These are phyloP conservation scores for Limnephilus marmoratus DNA, from an alignment of 2,888 invertebrate species.

Conservation along the genomic window DNA sequence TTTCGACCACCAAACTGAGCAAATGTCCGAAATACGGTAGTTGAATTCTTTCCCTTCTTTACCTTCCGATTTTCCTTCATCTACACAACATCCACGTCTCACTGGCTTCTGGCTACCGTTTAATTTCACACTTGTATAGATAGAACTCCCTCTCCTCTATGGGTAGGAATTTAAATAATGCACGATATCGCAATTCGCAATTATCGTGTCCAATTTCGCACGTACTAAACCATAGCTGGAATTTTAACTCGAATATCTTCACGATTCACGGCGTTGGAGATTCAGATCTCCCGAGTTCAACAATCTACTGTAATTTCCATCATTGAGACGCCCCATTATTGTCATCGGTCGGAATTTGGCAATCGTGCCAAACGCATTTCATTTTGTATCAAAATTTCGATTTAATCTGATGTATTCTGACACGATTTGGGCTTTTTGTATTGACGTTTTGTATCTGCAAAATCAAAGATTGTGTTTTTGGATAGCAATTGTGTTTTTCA, in stretches of 20 bases:
- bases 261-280: not conserved
- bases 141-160: not conserved
- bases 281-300: constrained; percentile 7
- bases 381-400: constrained; percentile 17
- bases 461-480: not conserved
- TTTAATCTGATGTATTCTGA: constrained; percentile 10
- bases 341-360: constrained; percentile 18
- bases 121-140: not conserved
- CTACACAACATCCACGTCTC: not conserved
- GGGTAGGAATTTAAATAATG: not conserved
- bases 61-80: too few species aligned
- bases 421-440: constrained; percentile 10
- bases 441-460: not conserved
- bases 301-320: not conserved
- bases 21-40: too few species aligned
- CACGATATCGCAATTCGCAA: not conserved
- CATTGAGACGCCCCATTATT: constrained; percentile 7
- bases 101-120: not conserved
- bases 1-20: too few species aligned
- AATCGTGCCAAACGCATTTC: constrained; percentile 23
- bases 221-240: constrained; percentile 30
- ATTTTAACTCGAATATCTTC: constrained; percentile 3
- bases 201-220: constrained; percentile 27
- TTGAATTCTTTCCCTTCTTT: too few species aligned
- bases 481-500: not conserved